Base-by-base conservation (phyloP, 2,888 invertebrate genomes). In the Villa cingulata region DNA sequence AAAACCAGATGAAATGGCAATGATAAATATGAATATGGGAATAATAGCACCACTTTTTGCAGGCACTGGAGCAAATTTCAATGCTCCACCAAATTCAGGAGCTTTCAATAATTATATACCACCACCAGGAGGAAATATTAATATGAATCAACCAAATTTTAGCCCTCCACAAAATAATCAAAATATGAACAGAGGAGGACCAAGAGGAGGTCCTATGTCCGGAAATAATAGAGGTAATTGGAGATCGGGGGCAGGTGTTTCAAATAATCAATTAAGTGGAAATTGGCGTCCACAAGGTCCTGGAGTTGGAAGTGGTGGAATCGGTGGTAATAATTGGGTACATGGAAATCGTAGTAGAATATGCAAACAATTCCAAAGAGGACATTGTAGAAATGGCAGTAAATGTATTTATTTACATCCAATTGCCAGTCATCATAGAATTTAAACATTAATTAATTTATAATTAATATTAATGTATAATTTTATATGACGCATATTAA, bases 371-470 rank as follows among this genome's bases (percentile, higher is more conserved):
- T 84, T 84, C 60, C 81, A 83, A 63, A 80, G 82, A 57, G 89
- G 89, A 1, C 84, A 79, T 51, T 91, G 91, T 70, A 74, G 86
- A 44, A 79, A 84, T 62, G 86, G 86, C 47, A 84, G 84, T 57
- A 81, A 81, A 56, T 92, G 91, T 69, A 78, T 81, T 46, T 91
- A 84, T 66, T 71, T 87, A 56, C 91, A 91, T 72, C 86, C 86
- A 4, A 29, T 20, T 6, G 36, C 37, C 15, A 46, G 42, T n/a
- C 36, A 36, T 27, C 36, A 36, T 9, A 32, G 29, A 32, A 32
- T 32, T 12, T 32, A 32, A 12, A 14, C n/a, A n/a, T n/a, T n/a
- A n/a, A n/a, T n/a, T n/a, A n/a, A n/a, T n/a, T n/a, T n/a, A n/a
- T n/a, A n/a, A n/a, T n/a, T n/a, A n/a, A n/a, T n/a, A n/a, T n/a